Evolutionary conservation across 2,113 vertebrate species (phyloP), one percentile per base, ranked within the genome.

Genomic region (Channa argus): DNA sequence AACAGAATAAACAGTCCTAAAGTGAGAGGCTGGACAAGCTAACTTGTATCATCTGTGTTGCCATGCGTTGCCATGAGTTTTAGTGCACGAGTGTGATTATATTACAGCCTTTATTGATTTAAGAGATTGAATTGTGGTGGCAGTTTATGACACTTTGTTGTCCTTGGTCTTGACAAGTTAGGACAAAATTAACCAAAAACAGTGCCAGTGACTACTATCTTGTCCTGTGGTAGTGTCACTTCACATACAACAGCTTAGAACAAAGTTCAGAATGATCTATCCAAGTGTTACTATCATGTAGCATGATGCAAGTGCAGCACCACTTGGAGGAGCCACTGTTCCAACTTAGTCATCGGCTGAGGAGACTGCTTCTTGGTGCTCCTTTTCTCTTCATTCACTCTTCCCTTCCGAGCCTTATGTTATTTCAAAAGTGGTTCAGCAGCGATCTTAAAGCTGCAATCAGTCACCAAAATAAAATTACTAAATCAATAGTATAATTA

Each of bases 271-370:
- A 4, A 5, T 38, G 39, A 9, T 70, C 45, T 64, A 47, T 68
- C 4, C 11, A 10, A 5, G 56, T 44, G 58, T 59, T 8, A 6
- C 34, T 10, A 4, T 9, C 36, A 8, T 78, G 71, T 33, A 59
- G 24, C 39, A n/a, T n/a, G n/a, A n/a, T n/a, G n/a, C n/a, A 5
- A 45, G 38, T 4, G 24, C 5, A 15, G 58, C 53, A 44, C 88
- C 89, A 88, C 85, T 76, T 76, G 86, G 88, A 84, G 89, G 87
- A 79, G 88, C 84, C 85, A 86, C 62, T 50, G 81, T 60, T 78
- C 15, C 79, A 53, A 63, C 66, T 58, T 9, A 36, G 6, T 39
- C 51, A n/a, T 13, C 46, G 8, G 67, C 43, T 9, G 33, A 14
- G 24, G 8, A 66, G 61, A 14, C 38, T 6, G 45, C 50, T n/a